Conservation (phyloP, 1,140 invertebrate species). For the Lepidotrigona ventralis region DNA sequence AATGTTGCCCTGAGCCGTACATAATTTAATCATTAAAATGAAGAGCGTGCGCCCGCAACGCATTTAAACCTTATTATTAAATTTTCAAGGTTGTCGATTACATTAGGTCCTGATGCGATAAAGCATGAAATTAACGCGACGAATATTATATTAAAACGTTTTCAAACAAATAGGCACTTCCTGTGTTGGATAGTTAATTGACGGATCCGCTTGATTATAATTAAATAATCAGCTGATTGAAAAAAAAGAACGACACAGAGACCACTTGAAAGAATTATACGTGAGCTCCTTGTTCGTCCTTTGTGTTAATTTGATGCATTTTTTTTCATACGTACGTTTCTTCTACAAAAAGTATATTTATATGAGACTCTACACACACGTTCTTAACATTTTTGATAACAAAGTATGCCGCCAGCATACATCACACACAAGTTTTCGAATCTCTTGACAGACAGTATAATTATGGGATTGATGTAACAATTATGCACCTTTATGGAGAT, state of each 20-base stretch:
- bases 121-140: background rate
- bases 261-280: background rate
- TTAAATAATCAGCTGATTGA: background rate
- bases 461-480: too few species aligned
- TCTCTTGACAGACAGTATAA: too few species aligned
- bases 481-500: too few species aligned
- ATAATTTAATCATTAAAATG: constrained; percentile 39
- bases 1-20: constrained; percentile 23
- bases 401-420: too few species aligned
- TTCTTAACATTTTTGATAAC: too few species aligned
- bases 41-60: background rate
- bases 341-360: too few species aligned
- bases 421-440: too few species aligned
- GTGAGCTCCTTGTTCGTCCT: too few species aligned
- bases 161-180: constrained; percentile 11
- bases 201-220: background rate
- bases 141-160: constrained; percentile 7
- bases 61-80: constrained; percentile 28
- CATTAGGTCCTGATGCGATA: background rate
- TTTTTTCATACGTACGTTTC: too few species aligned
- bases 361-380: too few species aligned
- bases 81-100: constrained; percentile 23
- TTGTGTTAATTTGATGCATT: too few species aligned
- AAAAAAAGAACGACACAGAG: background rate
- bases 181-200: background rate